These are phyloP conservation scores for Plebejus argus DNA, from an alignment of 2,888 invertebrate species.

Conservation along the genomic window DNA sequence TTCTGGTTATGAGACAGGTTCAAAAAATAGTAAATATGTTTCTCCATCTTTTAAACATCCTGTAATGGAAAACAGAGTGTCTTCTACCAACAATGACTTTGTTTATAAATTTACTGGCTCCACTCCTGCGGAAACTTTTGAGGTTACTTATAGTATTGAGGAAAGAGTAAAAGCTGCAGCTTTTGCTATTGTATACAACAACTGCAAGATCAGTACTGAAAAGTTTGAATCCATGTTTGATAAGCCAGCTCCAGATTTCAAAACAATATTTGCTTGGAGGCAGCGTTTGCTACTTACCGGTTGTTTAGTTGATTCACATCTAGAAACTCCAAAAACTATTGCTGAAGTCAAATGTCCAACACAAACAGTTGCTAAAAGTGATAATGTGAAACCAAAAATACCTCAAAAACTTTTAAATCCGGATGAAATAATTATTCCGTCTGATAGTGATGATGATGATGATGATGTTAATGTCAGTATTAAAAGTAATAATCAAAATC, in stretches of 20 bases:
- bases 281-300: conserved; percentile 66
- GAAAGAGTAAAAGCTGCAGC: conserved; percentile 70
- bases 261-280: conserved; percentile 74
- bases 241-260: conserved; percentile 75
- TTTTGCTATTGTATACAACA: conserved; percentile 69
- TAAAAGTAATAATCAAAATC: conserved; percentile 43
- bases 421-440: conserved; percentile 64
- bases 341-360: conserved; percentile 24
- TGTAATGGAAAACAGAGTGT: conserved; percentile 73
- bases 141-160: conserved; percentile 66
- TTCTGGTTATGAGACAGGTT: conserved; percentile 64
- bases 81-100: conserved; percentile 70
- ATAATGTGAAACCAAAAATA: conserved; percentile 42
- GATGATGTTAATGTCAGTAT: conserved; percentile 49
- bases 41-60: conserved; percentile 55
- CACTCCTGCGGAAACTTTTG: conserved; percentile 59
- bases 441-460: conserved; percentile 61
- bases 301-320: conserved; percentile 68
- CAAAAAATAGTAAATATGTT: conserved; percentile 56
- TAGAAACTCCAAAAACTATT: conserved; percentile 42
- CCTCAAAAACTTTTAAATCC: conserved; percentile 59
- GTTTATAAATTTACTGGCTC: conserved; percentile 63
- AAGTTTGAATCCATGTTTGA: conserved; percentile 67
- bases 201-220: conserved; percentile 68
- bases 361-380: conserved; percentile 33